Base-by-base conservation (phyloP, 2,113 vertebrate species). In the Indicator maculatus region DNA sequence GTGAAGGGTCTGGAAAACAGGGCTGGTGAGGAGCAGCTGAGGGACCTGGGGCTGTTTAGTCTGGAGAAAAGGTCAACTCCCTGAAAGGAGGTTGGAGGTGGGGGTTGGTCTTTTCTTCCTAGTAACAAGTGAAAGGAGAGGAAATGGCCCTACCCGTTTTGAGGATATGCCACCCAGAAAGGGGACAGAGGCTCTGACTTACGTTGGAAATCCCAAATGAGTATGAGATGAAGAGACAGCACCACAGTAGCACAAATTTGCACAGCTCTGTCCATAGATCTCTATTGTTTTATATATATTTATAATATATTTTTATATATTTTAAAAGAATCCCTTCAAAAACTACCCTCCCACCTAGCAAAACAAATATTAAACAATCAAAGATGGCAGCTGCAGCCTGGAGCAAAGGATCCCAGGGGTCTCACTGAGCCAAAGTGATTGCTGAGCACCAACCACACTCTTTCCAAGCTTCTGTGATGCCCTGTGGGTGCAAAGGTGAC, bases 251-350 rank as follows among this genome's bases (percentile, higher is more conserved):
- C 65, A 52, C 55, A 18, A 45, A 10, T 52, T 83, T 41, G 19
- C 93, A 93, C 3, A 93, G 91, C 74, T 95, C 86, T 90, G 86
- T 96, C 73, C 93, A 96, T 92, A 97, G 89, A 91, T 91, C 94
- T 96, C n/a, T 96, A 93, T 96, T 91, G 77, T 66, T 95, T 97
- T 75, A 93, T 94, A 95, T 87, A 92, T 95, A 94, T 95, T 96
- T 96, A 90, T 95, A 96, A 97, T 96, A 96, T 96, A 96, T 95
- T 96, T 95, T 64, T 97, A 95, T 86, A 26, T 91, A 52, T 79
- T 96, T 96, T 96, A 83, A 96, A 97, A 96, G 79, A 97, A 96
- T 74, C 96, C 94, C 86, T 83, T 81, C 93, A 94, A 96, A 97
- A 96, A 65, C 86, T 92, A 89, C 95, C 93, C 95, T 93, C 87